Evolutionary conservation across 35 echinoderm and acorn worm genomes (phyloP), one percentile per base, ranked within the genome.

Genomic region (Heliocidaris tuberculata): DNA sequence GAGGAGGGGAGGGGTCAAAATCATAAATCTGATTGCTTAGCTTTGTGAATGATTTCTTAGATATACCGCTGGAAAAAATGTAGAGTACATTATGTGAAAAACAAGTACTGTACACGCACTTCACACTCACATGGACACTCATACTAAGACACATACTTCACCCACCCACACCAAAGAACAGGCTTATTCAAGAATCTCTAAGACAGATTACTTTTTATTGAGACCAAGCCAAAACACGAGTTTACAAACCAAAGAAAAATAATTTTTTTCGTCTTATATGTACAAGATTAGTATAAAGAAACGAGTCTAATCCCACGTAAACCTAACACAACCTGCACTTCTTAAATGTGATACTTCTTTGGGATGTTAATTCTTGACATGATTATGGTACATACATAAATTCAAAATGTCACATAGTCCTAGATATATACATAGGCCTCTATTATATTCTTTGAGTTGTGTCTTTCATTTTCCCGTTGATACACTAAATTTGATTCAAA

Each of bases 231-330:
- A 78, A 78, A 24, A 78, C 65, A 78, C 21, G 7, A 78, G 65
- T 78, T 78, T 89, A 89, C 87, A 89, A 89, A 89, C 87, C 87
- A 89, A 89, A 89, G 47, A 89, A 89, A 47, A 89, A 89, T 32
- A 47, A 35, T 86, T 9, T 48, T 48, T 89, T 89, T 85, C 35
- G 65, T 78, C 65, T 78, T n/a, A 78, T 78, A 89, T 89, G 87
- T 89, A 89, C 87, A 89, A 89, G 47, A 89, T 89, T 47, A 48
- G 47, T 27, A 48, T 47, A 48, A 89, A 32, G 87, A 89, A 86
- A 89, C 19, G 32, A 47, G 17, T 78, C 65, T 78, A 78, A 29
- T 78, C 21, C 21, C 65, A 27, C 27, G 19, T 78, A 27, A 56
- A 56, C 52, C 52, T 5, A 78, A 78, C 27, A 78, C 65, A 78